Evolutionary conservation across 1,140 invertebrate genomes (phyloP), one percentile per base, ranked within the genome.

Genomic region (Acromyrmex charruanus): DNA sequence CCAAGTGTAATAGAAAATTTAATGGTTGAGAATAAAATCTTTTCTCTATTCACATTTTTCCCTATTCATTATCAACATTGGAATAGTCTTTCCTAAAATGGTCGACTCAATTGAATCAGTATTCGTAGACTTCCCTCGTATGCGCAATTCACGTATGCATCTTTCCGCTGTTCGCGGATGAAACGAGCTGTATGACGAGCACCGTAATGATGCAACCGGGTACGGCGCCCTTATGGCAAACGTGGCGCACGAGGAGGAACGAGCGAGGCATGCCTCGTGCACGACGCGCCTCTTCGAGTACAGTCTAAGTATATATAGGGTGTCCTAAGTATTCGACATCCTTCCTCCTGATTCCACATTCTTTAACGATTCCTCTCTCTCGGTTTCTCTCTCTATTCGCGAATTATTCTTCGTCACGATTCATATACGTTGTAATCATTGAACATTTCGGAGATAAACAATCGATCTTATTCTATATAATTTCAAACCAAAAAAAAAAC

Each of bases 161-260:
- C 53, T 82, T 39, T 72, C 55, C 80, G 53, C 21, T 74, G 39
- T 55, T 72, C 80, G 44, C 85, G 31, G 89, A 90, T 89, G 89
- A 89, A 90, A 90, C 89, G 72, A 79, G 71, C 89, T 90, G 85
- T 89, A 90, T 75, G 89, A 68, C 85, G 80, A 66, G 77, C 44
- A 65, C 61, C 61, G 53, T 82, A 85, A 77, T 90, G 89, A 90
- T 90, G 89, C 88, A 90, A 90, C 89, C 63, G 81, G 88, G 88
- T 71, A 90, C 88, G 88, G 88, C 88, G 86, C 88, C 85, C 89
- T 90, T 90, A 90, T 85, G 90, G 89, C 91, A 92, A 92, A 92
- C 92, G 92, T 92, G 92, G 89, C 88, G 87, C 92, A 91, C 92
- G 92, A 91, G 89, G 88, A 92, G 92, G 91, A 92, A 93, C 91